Evolutionary conservation across 2,113 vertebrate species (phyloP).

Genomic region (Actenoides lindsayi): DNA sequence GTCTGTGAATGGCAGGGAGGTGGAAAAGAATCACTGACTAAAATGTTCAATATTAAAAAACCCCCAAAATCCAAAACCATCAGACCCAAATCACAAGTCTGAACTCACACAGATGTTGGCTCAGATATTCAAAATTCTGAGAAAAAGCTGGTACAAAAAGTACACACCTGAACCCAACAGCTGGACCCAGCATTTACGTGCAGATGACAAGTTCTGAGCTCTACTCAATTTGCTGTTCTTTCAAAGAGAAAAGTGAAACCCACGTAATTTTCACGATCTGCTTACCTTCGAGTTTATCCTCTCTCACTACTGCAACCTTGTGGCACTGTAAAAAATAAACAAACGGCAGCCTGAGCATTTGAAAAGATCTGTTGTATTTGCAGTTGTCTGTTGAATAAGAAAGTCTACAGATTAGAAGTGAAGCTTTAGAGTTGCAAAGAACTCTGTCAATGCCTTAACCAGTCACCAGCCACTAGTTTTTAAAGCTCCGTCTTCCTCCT

Average conservation of each 20-base stretch:
- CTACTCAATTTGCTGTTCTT: neutral
- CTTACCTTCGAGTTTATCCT: slow-evolving; percentile 93
- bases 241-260: slow-evolving; percentile 6
- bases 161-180: neutral
- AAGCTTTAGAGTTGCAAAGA: neutral
- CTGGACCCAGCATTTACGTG: neutral
- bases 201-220: slow-evolving; percentile 31
- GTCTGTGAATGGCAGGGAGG: neutral
- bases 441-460: neutral
- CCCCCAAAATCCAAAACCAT: neutral
- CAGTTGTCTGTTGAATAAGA: neutral
- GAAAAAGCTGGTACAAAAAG: slow-evolving; percentile 55
- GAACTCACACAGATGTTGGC: slow-evolving; percentile 14
- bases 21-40: neutral
- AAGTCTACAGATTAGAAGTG: neutral
- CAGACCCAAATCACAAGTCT: neutral
- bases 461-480: neutral
- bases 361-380: neutral
- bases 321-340: slow-evolving; percentile 83
- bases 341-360: neutral
- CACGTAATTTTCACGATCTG: accelerated
- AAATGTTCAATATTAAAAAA: neutral
- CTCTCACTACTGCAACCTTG: slow-evolving; percentile 93
- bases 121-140: slow-evolving; percentile 19
- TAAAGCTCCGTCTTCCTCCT: neutral